Conservation (phyloP, 1,140 invertebrate genomes). For the Frieseomelitta varia region DNA sequence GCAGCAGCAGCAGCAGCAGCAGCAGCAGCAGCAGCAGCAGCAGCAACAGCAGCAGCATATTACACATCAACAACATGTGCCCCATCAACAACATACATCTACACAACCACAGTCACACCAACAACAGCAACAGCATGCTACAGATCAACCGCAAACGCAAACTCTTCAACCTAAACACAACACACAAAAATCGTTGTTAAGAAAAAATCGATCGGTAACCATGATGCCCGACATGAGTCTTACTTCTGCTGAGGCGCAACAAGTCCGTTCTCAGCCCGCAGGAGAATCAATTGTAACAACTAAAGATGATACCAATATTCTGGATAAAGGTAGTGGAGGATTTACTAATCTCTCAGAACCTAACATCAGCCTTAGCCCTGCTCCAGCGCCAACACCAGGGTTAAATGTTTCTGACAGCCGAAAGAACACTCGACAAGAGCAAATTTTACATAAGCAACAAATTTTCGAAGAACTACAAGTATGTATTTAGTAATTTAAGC, state of each 20-base stretch:
- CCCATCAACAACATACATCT: conserved; percentile 63
- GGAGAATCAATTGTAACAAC: conserved; percentile 71
- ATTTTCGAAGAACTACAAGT: conserved; percentile 90
- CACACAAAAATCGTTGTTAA: conserved; percentile 82
- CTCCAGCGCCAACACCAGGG: conserved; percentile 62
- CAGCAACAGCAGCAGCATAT: conserved; percentile 68
- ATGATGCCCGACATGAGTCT: conserved; percentile 80
- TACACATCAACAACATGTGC: conserved; percentile 62
- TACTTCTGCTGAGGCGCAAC: conserved; percentile 83
- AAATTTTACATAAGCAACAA: conserved; percentile 88
- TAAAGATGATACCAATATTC: conserved; percentile 80
- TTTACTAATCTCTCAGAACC: conserved; percentile 76
- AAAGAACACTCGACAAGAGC: conserved; percentile 84
- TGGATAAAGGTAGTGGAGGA: conserved; percentile 79
- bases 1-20: conserved; percentile 58
- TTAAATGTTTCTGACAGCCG: conserved; percentile 68
- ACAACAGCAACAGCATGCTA: conserved; percentile 78
- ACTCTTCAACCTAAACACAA: conserved; percentile 77
- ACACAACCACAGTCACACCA: conserved; percentile 69
- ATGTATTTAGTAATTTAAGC: conserved; percentile 51
- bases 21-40: conserved; percentile 74
- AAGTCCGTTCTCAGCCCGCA: conserved; percentile 82
- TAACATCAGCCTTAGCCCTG: conserved; percentile 76
- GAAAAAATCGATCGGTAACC: conserved; percentile 83
- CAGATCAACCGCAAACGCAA: conserved; percentile 74